A percentile compares a stretch with the other conserved stretches of the same genome.
Conservation (phyloP, 2,888 invertebrate species). For the Dicycla oo region DNA sequence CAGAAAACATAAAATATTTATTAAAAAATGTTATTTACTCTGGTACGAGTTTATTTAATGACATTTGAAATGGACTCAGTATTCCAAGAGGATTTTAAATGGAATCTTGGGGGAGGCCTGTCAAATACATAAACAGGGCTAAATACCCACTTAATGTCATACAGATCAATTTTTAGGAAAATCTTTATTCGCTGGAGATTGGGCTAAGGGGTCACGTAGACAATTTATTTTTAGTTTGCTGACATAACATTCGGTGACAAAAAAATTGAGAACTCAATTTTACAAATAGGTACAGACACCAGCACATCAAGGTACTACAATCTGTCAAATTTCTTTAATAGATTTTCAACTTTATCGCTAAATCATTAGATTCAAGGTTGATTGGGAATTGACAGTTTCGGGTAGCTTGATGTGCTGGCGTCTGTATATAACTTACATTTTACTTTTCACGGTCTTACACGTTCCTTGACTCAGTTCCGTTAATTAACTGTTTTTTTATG, state of each 20-base stretch:
- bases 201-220: neutral
- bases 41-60: conserved; percentile 11
- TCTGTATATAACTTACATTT: too few relatives aligned
- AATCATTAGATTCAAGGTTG: too few relatives aligned
- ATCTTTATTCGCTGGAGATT: neutral
- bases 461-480: neutral
- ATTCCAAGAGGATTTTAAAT: conserved; percentile 35
- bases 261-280: conserved; percentile 1
- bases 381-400: too few relatives aligned
- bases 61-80: conserved; percentile 22
- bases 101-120: conserved; percentile 40
- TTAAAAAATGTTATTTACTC: neutral
- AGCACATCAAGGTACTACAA: too few relatives aligned
- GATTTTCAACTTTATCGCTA: too few relatives aligned
- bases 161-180: conserved; percentile 30
- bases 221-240: conserved; percentile 6
- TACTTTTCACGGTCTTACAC: neutral
- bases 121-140: conserved; percentile 37
- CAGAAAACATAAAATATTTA: neutral
- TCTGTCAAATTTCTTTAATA: too few relatives aligned
- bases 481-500: neutral
- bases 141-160: conserved; percentile 50
- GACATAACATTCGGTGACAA: neutral
- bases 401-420: too few relatives aligned
- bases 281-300: neutral